Conservation (phyloP, 2,113 vertebrate genomes). For the Machaerirhynchus nigripectus region DNA sequence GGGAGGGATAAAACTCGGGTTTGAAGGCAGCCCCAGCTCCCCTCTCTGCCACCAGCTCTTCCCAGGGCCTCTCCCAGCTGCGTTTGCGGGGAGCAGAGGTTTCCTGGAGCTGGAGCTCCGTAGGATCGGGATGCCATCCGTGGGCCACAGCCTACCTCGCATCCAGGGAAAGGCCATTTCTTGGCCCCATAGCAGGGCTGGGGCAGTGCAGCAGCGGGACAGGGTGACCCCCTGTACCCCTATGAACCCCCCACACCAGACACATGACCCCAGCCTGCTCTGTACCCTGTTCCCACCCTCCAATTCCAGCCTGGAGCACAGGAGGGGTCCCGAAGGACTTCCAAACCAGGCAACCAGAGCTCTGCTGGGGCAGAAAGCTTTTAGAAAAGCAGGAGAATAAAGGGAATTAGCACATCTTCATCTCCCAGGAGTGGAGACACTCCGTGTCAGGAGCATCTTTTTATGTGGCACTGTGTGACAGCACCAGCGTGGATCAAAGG, state of each 20-base stretch:
- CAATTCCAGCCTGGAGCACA: neutral
- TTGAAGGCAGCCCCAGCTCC: neutral
- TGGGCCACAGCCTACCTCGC: neutral
- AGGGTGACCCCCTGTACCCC: fast-evolving
- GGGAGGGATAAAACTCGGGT: fast-evolving
- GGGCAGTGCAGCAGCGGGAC: neutral
- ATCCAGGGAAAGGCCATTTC: neutral
- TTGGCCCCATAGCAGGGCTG: fast-evolving
- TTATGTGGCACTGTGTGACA: neutral
- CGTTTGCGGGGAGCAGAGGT: neutral
- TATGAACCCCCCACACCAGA: fast-evolving
- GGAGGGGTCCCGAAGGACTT: neutral
- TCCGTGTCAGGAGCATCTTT: neutral
- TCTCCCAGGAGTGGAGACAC: neutral
- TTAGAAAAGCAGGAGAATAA: neutral
- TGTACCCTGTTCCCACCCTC: fast-evolving
- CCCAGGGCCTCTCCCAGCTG: neutral
- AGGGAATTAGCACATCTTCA: neutral
- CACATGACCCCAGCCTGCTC: neutral
- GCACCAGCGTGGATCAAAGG: neutral
- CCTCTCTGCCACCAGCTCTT: neutral
- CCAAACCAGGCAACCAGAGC: neutral
- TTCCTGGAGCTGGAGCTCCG: neutral
- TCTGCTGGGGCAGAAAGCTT: neutral
- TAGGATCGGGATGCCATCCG: fast-evolving